These are phyloP conservation scores for Drosophila fuyamai DNA, from an alignment of 1,140 invertebrate genomes.

Conservation along the genomic window DNA sequence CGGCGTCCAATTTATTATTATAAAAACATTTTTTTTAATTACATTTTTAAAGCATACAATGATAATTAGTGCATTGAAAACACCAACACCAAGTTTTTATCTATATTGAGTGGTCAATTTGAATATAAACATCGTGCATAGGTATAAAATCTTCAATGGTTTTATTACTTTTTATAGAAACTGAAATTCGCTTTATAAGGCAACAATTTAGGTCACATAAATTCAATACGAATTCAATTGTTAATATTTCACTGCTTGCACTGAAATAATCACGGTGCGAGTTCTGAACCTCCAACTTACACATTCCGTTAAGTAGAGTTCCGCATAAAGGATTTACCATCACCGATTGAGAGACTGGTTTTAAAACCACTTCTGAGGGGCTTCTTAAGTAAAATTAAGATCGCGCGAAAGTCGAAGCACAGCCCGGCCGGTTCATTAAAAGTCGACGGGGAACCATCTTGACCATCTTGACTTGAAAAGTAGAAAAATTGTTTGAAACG, in stretches of 20 bases:
- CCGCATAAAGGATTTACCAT: conserved; percentile 44
- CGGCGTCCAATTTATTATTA: too few relatives aligned
- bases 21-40: too few relatives aligned
- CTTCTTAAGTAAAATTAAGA: conserved; percentile 88
- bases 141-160: conserved; percentile 4
- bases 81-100: too few relatives aligned
- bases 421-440: too few relatives aligned
- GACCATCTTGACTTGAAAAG: too few relatives aligned
- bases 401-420: too few relatives aligned
- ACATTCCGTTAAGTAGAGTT: conserved; percentile 53
- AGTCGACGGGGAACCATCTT: too few relatives aligned
- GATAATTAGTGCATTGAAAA: too few relatives aligned
- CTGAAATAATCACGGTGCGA: background rate
- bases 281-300: conserved; percentile 37
- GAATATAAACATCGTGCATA: conserved; percentile 42
- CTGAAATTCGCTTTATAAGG: too few relatives aligned
- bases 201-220: conserved; percentile 69
- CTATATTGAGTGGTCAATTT: conserved; percentile 19
- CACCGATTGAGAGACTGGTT: conserved; percentile 33
- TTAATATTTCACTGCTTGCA: conserved; percentile 16
- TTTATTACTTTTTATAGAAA: conserved; percentile 30
- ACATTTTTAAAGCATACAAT: too few relatives aligned
- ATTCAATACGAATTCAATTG: conserved; percentile 61
- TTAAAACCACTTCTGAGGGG: conserved; percentile 88
- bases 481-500: too few relatives aligned